Conservation (phyloP, 2,797 vertebrate species). For the Lophotriccus pileatus region DNA sequence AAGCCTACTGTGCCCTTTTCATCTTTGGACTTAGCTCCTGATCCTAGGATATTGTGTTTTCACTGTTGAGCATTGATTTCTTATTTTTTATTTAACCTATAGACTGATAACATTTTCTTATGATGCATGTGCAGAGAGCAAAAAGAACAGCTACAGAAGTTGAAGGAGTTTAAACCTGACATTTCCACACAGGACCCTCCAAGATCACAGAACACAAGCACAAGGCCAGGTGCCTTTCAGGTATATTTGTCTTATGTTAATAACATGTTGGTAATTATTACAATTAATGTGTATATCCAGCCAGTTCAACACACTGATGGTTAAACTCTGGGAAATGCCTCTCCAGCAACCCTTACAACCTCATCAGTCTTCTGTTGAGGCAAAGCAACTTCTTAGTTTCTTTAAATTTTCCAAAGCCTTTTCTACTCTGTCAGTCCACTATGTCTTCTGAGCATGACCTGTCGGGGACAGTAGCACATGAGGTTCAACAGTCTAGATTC, state of each 20-base stretch:
- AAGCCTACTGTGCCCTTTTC: neutral
- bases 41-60: neutral
- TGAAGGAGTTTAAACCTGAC: constrained; percentile 80
- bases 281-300: neutral
- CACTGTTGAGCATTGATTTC: neutral
- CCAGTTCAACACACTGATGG: neutral
- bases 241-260: constrained; percentile 69
- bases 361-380: neutral
- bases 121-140: constrained; percentile 82
- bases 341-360: neutral
- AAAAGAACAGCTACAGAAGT: constrained; percentile 85
- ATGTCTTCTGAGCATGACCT: neutral
- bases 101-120: neutral
- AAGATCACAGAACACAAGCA: constrained; percentile 83
- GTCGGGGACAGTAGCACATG: neutral
- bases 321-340: neutral
- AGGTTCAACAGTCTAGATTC: neutral
- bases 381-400: neutral
- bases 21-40: neutral
- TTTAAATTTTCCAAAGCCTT: neutral
- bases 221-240: constrained; percentile 86
- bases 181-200: constrained; percentile 75
- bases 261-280: neutral
- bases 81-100: neutral
- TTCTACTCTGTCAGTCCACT: neutral